Evolutionary conservation across 2,888 invertebrate genomes (phyloP), one percentile per base, ranked within the genome.

Genomic region (Nebria brevicollis): DNA sequence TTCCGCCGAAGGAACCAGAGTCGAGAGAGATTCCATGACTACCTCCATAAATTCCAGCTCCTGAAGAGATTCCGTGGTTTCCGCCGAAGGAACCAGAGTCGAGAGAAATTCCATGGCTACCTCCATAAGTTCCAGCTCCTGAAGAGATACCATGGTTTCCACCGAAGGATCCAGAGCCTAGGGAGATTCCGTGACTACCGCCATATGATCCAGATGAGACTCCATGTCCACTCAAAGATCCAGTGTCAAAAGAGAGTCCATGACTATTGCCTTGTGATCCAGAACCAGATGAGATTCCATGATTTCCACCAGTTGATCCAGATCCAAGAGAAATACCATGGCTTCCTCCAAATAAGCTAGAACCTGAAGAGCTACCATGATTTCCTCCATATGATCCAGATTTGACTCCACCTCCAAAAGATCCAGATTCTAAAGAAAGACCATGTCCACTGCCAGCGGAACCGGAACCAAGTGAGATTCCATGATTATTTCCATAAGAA

Each of bases 211-310:
- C 68, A 72, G 26, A 72, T n/a, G 72, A 72, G 6, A 5, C 0
- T 15, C 73, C 13, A 73, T 73, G 73, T 15, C 78, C 78, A 43
- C 78, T 70, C 15, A 54, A 64, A 13, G 75, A 75, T 25, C 75
- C 54, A 64, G 54, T 26, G 7, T 20, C 75, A 5, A 70, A 25
- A 64, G 65, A 75, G 11, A 65, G 13, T 11, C 73, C 42, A 13
- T 34, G 73, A 11, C 7, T 34, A 34, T 10, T 26, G n/a, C 42
- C 42, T n/a, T 73, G 26, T 41, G 73, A 73, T 41, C 43, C 73
- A 73, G 73, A 73, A 41, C 73, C 73, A 10, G 70, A n/a, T 10
- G 73, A 73, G 41, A 73, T 73, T 13, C 73, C 43, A 73, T 73
- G 73, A 73, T 42, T 41, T 42, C 42, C 43, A 34, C 75, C 34